Base-by-base conservation (phyloP, 1,140 invertebrate species). In the Ruditapes philippinarum region DNA sequence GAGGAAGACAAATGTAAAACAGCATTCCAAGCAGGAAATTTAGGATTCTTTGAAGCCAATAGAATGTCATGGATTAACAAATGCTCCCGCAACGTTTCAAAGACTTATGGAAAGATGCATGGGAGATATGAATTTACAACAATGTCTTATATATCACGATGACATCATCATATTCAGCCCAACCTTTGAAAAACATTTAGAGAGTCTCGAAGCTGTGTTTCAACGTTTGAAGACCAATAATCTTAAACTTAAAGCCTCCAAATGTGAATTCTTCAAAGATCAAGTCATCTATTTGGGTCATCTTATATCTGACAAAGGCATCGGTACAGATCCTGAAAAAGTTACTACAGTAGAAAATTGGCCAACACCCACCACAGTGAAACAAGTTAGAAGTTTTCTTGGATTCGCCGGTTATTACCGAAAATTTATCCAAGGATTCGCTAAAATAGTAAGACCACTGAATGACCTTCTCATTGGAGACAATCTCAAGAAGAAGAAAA, bases 1-100 rank as follows among this genome's bases (percentile, higher is more conserved):
- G 76, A 79, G 33, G 36, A 9, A 31, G 51, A 79, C 17, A 57
- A 7, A 28, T 19, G 12, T 3, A 57, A 79, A 14, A 57, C 36
- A 17, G 51, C 76, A 33, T 79, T 79, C 14, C 28, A 17, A 17
- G 76, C 19, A 19, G 70, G 70, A 9, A 25, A 22, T 11, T 31
- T 74, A 31, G 70, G 70, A 42, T 49, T 74, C 31, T 79, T 54
- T 79, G 42, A 79, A 79, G 51, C n/a, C 7, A 79, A 79, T 33
- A 14, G 76, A 14, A 79, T n/a, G 51, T 9, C 11, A 19, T 25
- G 42, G 76, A 11, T 17, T 79, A 4, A 42, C 60, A 28, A 79
- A 79, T 57, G 76, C 76, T 17, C 42, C 51, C 3, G 76, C 51
- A 12, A 33, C 51, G 11, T 79, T 79, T 33, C 76, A 79, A 28